These are phyloP conservation scores for Rhyacophila evoluta DNA, from an alignment of 2,888 invertebrate species.

Conservation along the genomic window DNA sequence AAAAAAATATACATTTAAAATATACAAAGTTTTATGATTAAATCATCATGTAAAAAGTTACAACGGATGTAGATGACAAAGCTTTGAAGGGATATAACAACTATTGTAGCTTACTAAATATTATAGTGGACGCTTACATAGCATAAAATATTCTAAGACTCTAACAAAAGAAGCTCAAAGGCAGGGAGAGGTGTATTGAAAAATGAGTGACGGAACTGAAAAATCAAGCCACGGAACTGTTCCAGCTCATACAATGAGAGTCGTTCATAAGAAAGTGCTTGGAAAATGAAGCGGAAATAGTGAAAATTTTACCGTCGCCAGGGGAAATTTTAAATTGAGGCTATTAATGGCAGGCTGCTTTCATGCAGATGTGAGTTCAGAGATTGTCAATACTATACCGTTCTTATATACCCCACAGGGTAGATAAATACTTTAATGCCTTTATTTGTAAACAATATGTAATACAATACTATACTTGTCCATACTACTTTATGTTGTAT, in stretches of 20 bases:
- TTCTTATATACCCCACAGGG: no score
- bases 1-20: no score
- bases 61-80: no score
- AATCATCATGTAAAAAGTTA: no score
- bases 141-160: neutral
- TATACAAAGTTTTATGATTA: no score
- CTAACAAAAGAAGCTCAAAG: neutral
- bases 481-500: no score
- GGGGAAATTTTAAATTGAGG: slow-evolving; percentile 50
- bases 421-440: no score
- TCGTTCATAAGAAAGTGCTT: slow-evolving; percentile 14
- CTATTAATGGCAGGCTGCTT: slow-evolving; percentile 43
- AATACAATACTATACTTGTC: no score
- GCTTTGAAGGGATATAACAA: no score
- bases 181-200: neutral
- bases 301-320: slow-evolving; percentile 43
- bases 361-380: neutral
- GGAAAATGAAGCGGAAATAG: slow-evolving; percentile 32
- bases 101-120: no score
- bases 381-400: neutral
- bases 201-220: slow-evolving; percentile 8
- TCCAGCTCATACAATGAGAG: slow-evolving; percentile 19
- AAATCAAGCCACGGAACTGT: neutral
- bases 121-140: no score
- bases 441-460: no score